Evolutionary conservation across 23 tunicate genomes (phyloP), one percentile per base, ranked within the genome.

Genomic region (Trididemnum nubilum): DNA sequence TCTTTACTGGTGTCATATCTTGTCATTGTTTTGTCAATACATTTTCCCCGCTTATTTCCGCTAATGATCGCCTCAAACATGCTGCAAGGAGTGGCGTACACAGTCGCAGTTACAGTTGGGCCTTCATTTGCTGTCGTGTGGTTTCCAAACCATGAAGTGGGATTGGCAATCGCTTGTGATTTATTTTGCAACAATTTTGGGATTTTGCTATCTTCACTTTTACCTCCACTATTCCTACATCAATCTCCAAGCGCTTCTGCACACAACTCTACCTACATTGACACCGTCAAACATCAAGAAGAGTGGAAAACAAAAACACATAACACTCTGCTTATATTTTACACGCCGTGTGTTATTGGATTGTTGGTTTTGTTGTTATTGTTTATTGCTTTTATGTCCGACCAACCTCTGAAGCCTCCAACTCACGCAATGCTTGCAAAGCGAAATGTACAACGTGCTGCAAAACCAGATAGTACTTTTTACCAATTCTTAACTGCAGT

Each of bases 121-220:
- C 22, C 71, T 1, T 54, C 37, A 0, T 78, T 78, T 57, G 82
- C 71, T 0, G 70, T 31, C 0, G 1, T 78, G 25, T 78, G 82
- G 82, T 78, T 78, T 60, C 71, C 82, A 0, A 71, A 78, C 7
- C 5, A 78, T 31, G 40, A 78, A 33, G 65, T 78, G 12, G 71
- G 71, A 19, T 22, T 63, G 23, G 82, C 82, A 57, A 60, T 78
- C 1, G 65, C 70, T n/a, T 1, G 34, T 31, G 40, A 58, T 60
- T 12, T 23, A 4, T 1, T 60, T 29, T 26, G 71, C 27, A 0
- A 35, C 1, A 31, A 7, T 59, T 0, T 35, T 2, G 82, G 82
- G 0, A 24, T 28, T 35, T 1, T 32, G 0, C 0, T 34, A 7
- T 70, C 71, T 22, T 40, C 36, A 21, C 3, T 60, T 34, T 0